Percentiles rank a stretch among this genome's conserved stretches.
These are phyloP conservation scores for Catostylus mosaicus DNA, from an alignment of 30 jellyfish, hydroid and myxozoan genomes.

Conservation along the genomic window DNA sequence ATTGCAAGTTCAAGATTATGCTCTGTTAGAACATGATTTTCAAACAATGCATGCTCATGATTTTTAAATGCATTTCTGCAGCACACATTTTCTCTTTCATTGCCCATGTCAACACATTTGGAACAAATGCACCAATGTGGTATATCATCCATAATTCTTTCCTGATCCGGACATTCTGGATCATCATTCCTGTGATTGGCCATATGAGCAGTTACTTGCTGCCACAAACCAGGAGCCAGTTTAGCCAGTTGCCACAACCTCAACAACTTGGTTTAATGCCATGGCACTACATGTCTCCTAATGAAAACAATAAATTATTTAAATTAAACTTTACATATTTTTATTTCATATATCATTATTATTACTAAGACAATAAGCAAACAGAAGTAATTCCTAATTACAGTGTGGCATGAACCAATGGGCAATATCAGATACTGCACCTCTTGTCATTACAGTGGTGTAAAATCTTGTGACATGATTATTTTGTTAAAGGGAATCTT, in stretches of 20 bases:
- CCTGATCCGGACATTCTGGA: neutral
- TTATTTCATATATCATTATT: too few relatives aligned
- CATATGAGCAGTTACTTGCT: neutral
- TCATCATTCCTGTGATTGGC: neutral
- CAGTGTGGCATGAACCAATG: too few relatives aligned
- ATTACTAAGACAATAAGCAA: too few relatives aligned
- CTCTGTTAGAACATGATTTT: constrained; percentile 17
- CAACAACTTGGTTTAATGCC: neutral
- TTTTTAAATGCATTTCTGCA: constrained; percentile 20
- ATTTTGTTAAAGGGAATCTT: too few relatives aligned
- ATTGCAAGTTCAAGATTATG: too few relatives aligned
- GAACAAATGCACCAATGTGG: constrained; percentile 57
- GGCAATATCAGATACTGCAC: too few relatives aligned
- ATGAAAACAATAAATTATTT: too few relatives aligned
- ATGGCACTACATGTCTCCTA: neutral
- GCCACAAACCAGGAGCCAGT: neutral
- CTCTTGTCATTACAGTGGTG: too few relatives aligned
- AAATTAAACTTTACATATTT: too few relatives aligned
- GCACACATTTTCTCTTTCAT: constrained; percentile 37
- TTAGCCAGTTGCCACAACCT: neutral
- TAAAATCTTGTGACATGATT: too few relatives aligned
- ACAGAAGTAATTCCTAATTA: too few relatives aligned
- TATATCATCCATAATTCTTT: neutral
- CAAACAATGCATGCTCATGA: constrained; percentile 37
- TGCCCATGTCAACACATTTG: constrained; percentile 9